These are phyloP conservation scores for Melanotaenia nigrans DNA, from an alignment of 2,797 vertebrate genomes.

Conservation along the genomic window DNA sequence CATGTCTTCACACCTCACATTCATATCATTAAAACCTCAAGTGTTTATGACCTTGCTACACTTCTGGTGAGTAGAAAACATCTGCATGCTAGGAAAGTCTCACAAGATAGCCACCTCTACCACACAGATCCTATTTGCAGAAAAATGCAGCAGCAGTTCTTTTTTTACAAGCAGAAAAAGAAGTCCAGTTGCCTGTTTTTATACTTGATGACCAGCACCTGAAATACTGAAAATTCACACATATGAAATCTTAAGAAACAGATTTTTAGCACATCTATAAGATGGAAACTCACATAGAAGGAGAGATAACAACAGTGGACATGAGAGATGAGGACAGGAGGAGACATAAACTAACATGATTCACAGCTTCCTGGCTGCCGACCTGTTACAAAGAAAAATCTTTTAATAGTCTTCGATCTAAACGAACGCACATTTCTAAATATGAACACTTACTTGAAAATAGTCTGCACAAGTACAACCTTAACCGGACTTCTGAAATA, in stretches of 20 bases:
- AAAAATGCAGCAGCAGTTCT: too few species aligned
- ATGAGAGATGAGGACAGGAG: not conserved
- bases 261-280: not conserved
- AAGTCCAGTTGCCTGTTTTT: too few species aligned
- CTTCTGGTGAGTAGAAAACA: too few species aligned
- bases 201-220: too few species aligned
- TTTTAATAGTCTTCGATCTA: not conserved
- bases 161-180: too few species aligned
- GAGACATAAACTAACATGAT: not conserved
- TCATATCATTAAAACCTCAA: too few species aligned
- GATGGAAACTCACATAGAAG: not conserved
- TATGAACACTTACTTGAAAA: not conserved
- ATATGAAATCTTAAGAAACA: too few species aligned
- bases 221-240: not conserved
- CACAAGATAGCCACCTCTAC: too few species aligned
- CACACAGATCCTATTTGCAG: too few species aligned
- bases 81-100: too few species aligned
- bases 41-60: too few species aligned
- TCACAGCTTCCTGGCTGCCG: not conserved
- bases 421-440: not conserved
- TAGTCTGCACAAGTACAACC: slow-evolving; percentile 1
- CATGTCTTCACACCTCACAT: too few species aligned
- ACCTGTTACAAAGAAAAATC: not conserved
- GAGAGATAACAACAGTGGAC: not conserved
- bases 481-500: not conserved